These are phyloP conservation scores for Troides helena DNA, from an alignment of 2,888 invertebrate genomes.

Conservation along the genomic window DNA sequence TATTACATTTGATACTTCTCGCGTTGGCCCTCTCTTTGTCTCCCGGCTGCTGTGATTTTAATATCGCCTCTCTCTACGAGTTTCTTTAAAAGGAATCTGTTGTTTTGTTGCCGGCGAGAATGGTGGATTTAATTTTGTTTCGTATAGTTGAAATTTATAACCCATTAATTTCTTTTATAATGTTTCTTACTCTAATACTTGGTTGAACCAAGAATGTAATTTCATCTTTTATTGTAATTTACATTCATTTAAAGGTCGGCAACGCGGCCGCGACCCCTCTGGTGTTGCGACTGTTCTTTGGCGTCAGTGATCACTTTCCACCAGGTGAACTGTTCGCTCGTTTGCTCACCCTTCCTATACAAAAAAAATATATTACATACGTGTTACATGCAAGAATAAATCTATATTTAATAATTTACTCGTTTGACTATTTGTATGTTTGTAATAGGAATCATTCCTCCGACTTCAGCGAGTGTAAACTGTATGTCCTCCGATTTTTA, in stretches of 20 bases:
- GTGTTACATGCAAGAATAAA: too few relatives aligned
- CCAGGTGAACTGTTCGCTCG: too few relatives aligned
- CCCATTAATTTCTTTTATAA: slow-evolving; percentile 9
- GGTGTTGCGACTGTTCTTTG: too few relatives aligned
- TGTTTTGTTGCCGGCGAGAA: slow-evolving; percentile 34
- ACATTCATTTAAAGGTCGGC: too few relatives aligned
- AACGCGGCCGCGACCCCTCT: too few relatives aligned
- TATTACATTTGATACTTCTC: slow-evolving; percentile 75
- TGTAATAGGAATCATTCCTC: slow-evolving; percentile 73
- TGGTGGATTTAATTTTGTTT: slow-evolving; percentile 20
- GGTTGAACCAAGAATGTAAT: neutral
- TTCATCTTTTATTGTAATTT: neutral
- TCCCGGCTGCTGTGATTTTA: slow-evolving; percentile 59
- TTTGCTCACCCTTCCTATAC: too few relatives aligned
- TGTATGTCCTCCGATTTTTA: slow-evolving; percentile 60
- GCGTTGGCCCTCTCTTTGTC: slow-evolving; percentile 65
- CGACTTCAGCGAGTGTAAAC: slow-evolving; percentile 70
- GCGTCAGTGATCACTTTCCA: too few relatives aligned
- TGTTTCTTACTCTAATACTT: neutral
- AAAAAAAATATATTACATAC: too few relatives aligned
- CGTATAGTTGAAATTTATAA: slow-evolving; percentile 21
- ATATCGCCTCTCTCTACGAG: slow-evolving; percentile 46
- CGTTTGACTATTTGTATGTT: slow-evolving; percentile 54
- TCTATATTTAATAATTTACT: slow-evolving; percentile 8
- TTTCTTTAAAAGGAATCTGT: slow-evolving; percentile 47